Base-by-base conservation (phyloP, 2,797 vertebrate genomes). In the Huso huso region DNA sequence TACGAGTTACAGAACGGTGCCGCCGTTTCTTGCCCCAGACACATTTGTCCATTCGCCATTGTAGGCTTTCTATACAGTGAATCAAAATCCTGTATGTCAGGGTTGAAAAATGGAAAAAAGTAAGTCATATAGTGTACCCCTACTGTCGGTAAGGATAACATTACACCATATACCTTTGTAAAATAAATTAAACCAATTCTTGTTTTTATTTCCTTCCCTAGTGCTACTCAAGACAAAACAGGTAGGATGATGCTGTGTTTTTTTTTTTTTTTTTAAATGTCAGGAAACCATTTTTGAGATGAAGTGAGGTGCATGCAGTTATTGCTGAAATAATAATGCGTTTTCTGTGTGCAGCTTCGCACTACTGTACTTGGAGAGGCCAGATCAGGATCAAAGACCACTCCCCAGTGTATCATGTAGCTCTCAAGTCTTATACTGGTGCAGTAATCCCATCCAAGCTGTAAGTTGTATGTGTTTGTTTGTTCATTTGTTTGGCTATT, bases 51-150 rank as follows among this genome's bases (percentile, higher is more conserved):
- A 1, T 82, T 84, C 70, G 87, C 88, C 48, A 67, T 90, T 59
- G 87, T 90, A 37, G 77, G 82, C 1, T 91, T 92, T 76, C 85
- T 84, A 37, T 92, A 89, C 58, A 78, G 72, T 11, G 84, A 87
- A 64, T 79, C 75, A 61, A 80, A 78, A 73, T 66, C 72, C 65
- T 63, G 74, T n/a, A 12, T 57, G 4, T 51, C 65, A 62, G 66
- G 71, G 48, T 69, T 69, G 9, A 70, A 70, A 37, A 37, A 37
- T 48, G 69, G 82, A 61, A 80, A 75, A 75, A 83, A 88, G 89
- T 90, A 78, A 37, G n/a, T 8, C 55, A 6, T 18, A 61, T 48
- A 52, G 6, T 37, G 23, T 37, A 8, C 3, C 1, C 60, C 13
- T 2, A 10, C 8, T 13, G 4, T 23, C 13, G 10, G 11, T 48